Evolutionary conservation across 1,140 invertebrate species (phyloP), one percentile per base, ranked within the genome.

Genomic region (Oryctes rhinoceros): DNA sequence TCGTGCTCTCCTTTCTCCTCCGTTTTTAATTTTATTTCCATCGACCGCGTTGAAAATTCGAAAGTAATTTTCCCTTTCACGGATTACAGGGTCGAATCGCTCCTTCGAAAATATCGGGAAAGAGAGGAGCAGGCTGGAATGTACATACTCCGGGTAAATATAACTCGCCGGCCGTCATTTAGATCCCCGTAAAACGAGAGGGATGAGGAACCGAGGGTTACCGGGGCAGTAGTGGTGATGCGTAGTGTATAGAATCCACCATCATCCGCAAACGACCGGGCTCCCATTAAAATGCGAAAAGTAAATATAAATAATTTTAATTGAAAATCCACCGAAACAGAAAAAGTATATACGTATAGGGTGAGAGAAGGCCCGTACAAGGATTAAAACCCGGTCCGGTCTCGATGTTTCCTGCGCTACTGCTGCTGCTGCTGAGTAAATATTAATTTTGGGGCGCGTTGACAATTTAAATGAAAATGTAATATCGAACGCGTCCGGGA

Each of bases 271-370:
- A 9, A 10, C 47, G 7, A 48, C 47, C 7, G n/a, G 49, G 13
- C 15, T 18, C 18, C 20, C 65, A 71, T 71, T 71, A 71, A 71
- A 71, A 71, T 24, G 53, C 53, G 65, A 37, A 71, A 71, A 24
- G 65, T 37, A 71, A 71, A 71, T 71, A 71, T 71, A 71, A 71
- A 71, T 71, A 71, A 71, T 71, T 71, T 71, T 71, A 71, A 71
- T 71, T 71, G 65, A 71, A 71, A 71, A 71, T 35, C 65, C 15
- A 71, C 65, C 65, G 65, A 37, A 71, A 37, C 53, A 59, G 65
- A 37, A 71, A 71, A 71, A 30, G 35, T 71, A 71, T 71, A 71
- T 62, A 11, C 13, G 20, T 30, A 30, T 30, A 30, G 24, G 2
- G 24, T 30, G 24, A 30, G 24, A 30, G 13, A 62, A 62, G 20